Conservation (phyloP, 2,797 vertebrate species). For the Microtus californicus region DNA sequence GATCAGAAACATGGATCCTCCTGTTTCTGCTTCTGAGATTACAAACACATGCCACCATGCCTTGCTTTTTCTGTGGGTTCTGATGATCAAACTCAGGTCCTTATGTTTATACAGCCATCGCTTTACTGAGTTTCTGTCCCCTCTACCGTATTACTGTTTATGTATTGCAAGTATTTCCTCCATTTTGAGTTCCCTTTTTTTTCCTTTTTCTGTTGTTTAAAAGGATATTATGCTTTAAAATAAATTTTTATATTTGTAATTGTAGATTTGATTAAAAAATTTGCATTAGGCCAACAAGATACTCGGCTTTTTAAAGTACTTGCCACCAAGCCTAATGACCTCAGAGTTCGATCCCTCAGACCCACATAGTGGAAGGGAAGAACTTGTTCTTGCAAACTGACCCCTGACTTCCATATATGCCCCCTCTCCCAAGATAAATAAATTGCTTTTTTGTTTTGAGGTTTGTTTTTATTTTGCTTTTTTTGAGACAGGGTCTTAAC, state of each 20-base stretch:
- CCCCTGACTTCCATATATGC: not conserved
- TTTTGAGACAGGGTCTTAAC: not conserved
- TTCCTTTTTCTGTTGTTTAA: not conserved
- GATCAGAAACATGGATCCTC: not conserved
- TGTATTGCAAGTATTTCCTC: not conserved
- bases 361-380: not conserved
- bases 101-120: not conserved
- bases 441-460: not conserved
- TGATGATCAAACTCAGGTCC: not conserved
- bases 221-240: not conserved
- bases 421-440: not conserved
- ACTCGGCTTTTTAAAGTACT: not conserved
- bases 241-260: not conserved
- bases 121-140: not conserved
- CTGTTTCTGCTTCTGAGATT: not conserved
- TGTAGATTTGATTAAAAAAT: not conserved
- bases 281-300: not conserved
- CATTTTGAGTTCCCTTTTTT: not conserved
- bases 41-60: not conserved
- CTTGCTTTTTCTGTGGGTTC: not conserved
- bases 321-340: not conserved
- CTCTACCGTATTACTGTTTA: not conserved
- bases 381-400: not conserved
- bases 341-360: not conserved
- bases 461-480: not conserved